Evolutionary conservation across 2,888 invertebrate species (phyloP).

Genomic region (Morpho deidamia): DNA sequence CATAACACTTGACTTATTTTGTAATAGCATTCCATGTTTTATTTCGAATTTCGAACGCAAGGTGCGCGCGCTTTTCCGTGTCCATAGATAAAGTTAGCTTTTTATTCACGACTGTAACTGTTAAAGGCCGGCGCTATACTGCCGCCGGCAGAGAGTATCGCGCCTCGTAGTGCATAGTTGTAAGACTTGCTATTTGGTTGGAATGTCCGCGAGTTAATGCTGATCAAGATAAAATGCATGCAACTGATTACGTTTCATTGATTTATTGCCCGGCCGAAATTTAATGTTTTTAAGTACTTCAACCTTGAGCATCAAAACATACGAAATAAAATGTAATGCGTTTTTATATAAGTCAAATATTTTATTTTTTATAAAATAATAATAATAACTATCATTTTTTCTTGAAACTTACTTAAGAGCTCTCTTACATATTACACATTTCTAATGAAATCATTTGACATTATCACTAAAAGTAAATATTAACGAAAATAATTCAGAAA

Average conservation of each 20-base stretch:
- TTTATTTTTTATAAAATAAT: no score
- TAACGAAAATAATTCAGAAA: no score
- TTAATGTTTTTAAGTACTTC: background rate
- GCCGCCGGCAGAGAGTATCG: conserved; percentile 10
- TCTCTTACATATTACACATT: no score
- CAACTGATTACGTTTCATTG: conserved; percentile 6
- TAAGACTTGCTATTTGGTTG: conserved; percentile 13
- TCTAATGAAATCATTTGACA: no score
- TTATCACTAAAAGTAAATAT: no score
- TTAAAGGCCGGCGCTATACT: conserved; percentile 22
- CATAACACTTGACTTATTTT: background rate
- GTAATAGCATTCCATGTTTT: background rate
- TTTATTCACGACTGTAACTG: conserved; percentile 17
- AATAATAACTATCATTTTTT: no score
- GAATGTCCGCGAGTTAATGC: conserved; percentile 16
- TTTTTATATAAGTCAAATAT: no score
- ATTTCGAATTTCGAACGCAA: conserved; percentile 10
- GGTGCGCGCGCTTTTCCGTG: conserved; percentile 22
- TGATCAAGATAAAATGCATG: conserved; percentile 15
- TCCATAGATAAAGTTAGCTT: conserved; percentile 10
- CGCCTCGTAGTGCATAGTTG: conserved; percentile 11
- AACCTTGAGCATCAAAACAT: no score
- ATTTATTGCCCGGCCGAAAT: background rate
- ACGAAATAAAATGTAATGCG: no score
- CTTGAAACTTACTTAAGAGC: no score